Percentiles rank a stretch among this genome's conserved stretches.
phyloP scores from a whole-genome alignment of 2,113 vertebrate species.

The Chionomys nivalis region DNA sequence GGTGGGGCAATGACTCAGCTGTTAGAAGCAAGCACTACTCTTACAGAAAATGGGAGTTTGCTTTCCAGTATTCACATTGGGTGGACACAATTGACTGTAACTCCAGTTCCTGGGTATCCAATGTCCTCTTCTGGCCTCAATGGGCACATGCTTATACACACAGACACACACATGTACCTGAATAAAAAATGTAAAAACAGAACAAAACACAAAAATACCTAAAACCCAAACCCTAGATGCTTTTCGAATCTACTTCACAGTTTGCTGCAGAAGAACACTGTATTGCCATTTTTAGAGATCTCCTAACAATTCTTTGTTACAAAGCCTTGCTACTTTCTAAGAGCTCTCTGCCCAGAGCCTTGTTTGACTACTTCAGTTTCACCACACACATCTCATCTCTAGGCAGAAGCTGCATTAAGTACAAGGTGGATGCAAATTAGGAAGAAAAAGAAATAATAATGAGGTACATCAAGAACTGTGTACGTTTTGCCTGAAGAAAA shows the following conservation, averaged over 20 bases:
- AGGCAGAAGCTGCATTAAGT: not conserved
- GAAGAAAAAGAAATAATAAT: constrained; percentile 48
- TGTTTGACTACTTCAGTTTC: not conserved
- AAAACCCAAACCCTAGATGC: not conserved
- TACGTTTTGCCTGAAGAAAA: constrained; percentile 41
- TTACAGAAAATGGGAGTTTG: not conserved
- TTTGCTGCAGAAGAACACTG: not conserved
- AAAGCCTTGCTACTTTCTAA: constrained; percentile 3
- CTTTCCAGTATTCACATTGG: not conserved
- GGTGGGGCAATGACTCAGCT: not conserved
- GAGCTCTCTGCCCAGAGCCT: not conserved
- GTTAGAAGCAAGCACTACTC: not conserved
- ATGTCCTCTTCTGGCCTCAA: not conserved
- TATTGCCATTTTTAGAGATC: constrained; percentile 27
- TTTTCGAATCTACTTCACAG: not conserved
- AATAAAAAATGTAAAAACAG: not conserved
- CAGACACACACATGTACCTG: not conserved
- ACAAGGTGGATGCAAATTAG: constrained; percentile 29
- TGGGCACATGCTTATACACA: not conserved
- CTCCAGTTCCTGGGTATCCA: not conserved
- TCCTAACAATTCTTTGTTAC: not conserved
- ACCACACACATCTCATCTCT: not conserved
- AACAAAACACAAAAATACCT: not conserved
- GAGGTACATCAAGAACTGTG: not conserved
- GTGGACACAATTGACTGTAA: not conserved